These are phyloP conservation scores for Prietella phreatophila DNA, from an alignment of 2,113 vertebrate species.

Conservation along the genomic window DNA sequence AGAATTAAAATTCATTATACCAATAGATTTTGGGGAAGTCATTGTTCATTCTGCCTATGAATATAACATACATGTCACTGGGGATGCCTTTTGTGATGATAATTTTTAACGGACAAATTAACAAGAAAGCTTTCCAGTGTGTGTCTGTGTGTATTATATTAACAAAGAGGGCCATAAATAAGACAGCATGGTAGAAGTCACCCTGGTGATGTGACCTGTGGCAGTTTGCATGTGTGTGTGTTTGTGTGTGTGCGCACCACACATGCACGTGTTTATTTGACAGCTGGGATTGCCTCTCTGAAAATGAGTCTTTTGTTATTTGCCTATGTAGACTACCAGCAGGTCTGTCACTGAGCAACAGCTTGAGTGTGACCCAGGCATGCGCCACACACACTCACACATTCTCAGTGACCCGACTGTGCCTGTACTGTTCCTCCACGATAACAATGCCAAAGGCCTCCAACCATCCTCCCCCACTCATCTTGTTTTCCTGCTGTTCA, in stretches of 20 bases:
- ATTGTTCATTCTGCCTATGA: conserved; percentile 17
- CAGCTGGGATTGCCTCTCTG: conserved; percentile 53
- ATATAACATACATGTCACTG: conserved; percentile 30
- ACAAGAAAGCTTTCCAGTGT: conserved; percentile 6
- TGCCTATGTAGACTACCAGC: conserved; percentile 52
- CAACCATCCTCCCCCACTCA: conserved; percentile 60
- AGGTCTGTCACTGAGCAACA: conserved; percentile 55
- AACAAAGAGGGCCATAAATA: conserved; percentile 48
- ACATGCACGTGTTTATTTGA: conserved; percentile 43
- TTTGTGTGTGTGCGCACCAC: conserved; percentile 24
- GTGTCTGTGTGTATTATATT: conserved; percentile 32
- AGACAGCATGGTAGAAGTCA: conserved; percentile 41
- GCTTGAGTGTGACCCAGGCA: conserved; percentile 49
- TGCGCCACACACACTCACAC: conserved; percentile 35
- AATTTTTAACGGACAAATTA: conserved; percentile 52
- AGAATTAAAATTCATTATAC: not conserved
- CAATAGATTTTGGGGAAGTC: not conserved
- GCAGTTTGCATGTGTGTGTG: conserved; percentile 38
- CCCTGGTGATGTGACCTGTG: conserved; percentile 50
- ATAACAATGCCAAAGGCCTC: conserved; percentile 67
- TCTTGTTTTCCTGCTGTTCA: conserved; percentile 57
- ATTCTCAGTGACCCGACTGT: conserved; percentile 35
- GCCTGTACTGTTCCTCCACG: conserved; percentile 52
- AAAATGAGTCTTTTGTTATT: conserved; percentile 49
- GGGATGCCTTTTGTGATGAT: conserved; percentile 49